A percentile compares a stretch with the other conserved stretches of the same genome.
Evolutionary conservation across 2,113 vertebrate genomes (phyloP).

Genomic region (Himantopus leucocephalus): DNA sequence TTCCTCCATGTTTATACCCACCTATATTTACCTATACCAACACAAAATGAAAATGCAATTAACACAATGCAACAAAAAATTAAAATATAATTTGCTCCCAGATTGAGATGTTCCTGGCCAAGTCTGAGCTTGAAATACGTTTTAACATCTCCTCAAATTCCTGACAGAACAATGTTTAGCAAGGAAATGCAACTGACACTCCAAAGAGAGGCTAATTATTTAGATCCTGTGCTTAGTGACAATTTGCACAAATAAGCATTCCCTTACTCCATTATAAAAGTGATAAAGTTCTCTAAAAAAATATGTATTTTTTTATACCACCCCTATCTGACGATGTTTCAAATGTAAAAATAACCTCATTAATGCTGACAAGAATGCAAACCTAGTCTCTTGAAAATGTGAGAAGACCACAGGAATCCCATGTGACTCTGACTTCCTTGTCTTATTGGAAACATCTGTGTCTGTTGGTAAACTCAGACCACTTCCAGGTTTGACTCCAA

Average conservation of each 20-base stretch:
- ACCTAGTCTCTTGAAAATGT: conserved; percentile 43
- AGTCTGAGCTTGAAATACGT: background rate
- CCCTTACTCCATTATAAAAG: background rate
- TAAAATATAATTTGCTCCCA: background rate
- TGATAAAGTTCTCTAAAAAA: background rate
- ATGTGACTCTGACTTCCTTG: conserved; percentile 54
- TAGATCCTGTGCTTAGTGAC: background rate
- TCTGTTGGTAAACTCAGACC: background rate
- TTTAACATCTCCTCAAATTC: background rate
- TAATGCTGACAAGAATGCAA: conserved; percentile 36
- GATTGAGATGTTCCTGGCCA: background rate
- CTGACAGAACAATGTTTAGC: background rate
- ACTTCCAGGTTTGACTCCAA: background rate
- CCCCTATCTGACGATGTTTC: background rate
- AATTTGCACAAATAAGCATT: background rate
- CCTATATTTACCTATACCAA: background rate
- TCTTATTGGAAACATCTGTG: conserved; percentile 79
- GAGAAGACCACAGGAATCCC: conserved; percentile 71
- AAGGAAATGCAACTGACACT: background rate
- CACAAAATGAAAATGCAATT: background rate
- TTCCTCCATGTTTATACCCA: background rate
- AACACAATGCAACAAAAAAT: background rate
- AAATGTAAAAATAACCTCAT: conserved; percentile 59
- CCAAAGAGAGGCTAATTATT: background rate
- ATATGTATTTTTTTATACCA: background rate